These are phyloP conservation scores for Lucilia cuprina DNA, from an alignment of 1,140 invertebrate genomes.

Conservation along the genomic window DNA sequence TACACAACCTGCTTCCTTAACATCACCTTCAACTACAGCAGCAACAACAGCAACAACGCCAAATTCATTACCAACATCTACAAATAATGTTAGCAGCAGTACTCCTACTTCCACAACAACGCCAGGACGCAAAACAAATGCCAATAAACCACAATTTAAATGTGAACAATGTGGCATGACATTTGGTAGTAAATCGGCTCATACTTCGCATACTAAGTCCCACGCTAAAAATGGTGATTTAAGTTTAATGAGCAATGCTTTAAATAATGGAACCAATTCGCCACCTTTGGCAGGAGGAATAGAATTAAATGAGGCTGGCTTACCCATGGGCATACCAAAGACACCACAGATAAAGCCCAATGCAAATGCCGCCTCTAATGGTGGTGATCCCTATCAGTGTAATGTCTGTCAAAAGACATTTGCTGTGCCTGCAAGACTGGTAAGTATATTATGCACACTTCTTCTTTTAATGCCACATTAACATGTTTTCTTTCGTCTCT, in stretches of 20 bases:
- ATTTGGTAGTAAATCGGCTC: conserved; percentile 68
- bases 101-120: background rate
- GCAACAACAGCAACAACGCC: background rate
- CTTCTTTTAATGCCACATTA: background rate
- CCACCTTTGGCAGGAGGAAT: conserved; percentile 17
- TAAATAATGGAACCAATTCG: background rate
- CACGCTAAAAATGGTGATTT: conserved; percentile 61
- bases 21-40: background rate
- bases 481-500: background rate
- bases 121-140: conserved; percentile 43
- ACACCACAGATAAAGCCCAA: conserved; percentile 56
- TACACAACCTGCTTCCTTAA: conserved; percentile 26
- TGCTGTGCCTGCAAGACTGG: conserved; percentile 87
- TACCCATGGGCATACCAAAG: conserved; percentile 57
- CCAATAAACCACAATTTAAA: conserved; percentile 60
- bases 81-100: conserved; percentile 18
- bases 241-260: background rate
- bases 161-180: conserved; percentile 69
- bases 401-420: conserved; percentile 92
- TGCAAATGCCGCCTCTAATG: conserved; percentile 56
- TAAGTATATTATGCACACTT: conserved; percentile 53
- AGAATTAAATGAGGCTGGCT: conserved; percentile 51
- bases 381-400: conserved; percentile 81
- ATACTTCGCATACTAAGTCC: conserved; percentile 69
- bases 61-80: background rate